Evolutionary conservation across 53 echinoderm and acorn worm species (phyloP).

Genomic region (Henricia sp.): DNA sequence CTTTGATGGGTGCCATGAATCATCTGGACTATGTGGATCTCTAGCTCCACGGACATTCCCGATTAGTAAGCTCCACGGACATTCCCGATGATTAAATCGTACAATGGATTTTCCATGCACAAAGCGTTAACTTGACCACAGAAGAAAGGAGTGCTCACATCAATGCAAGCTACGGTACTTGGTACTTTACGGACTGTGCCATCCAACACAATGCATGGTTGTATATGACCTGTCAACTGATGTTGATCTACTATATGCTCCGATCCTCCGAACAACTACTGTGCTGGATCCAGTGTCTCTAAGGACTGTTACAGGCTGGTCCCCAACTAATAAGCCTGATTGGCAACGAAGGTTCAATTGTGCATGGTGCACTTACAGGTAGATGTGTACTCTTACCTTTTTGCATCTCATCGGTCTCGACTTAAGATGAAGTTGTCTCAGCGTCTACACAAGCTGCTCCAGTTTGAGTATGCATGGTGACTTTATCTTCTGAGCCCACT

Average conservation of each 20-base stretch:
- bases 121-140: conserved; percentile 21
- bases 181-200: conserved; percentile 33
- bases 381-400: background rate
- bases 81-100: conserved; percentile 31
- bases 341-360: conserved; percentile 34
- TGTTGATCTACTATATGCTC: conserved; percentile 1
- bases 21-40: conserved; percentile 10
- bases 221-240: conserved; percentile 27
- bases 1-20: background rate
- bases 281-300: conserved; percentile 53
- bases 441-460: background rate
- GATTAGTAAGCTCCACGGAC: background rate
- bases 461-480: background rate
- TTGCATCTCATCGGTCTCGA: background rate
- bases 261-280: conserved; percentile 29
- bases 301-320: conserved; percentile 12
- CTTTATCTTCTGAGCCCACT: background rate
- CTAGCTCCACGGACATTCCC: background rate
- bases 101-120: conserved; percentile 36
- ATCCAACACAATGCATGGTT: conserved; percentile 34
- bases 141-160: conserved; percentile 32
- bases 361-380: conserved; percentile 1
- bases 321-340: conserved; percentile 26
- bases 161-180: background rate
- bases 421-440: background rate